Evolutionary conservation across 2,113 vertebrate genomes (phyloP).

Genomic region (Myrmecobius fasciatus): DNA sequence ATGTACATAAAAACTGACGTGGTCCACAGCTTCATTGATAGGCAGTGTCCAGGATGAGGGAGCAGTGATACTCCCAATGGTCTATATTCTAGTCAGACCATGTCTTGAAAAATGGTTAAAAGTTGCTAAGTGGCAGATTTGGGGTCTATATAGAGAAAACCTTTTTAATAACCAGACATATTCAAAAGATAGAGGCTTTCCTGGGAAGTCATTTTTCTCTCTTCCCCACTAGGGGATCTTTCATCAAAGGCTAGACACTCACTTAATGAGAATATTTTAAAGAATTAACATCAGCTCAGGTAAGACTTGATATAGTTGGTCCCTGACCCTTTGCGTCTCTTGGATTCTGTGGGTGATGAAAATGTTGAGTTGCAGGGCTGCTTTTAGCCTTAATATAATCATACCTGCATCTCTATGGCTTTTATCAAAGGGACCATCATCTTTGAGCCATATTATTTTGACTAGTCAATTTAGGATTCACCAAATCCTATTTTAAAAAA

Average conservation of each 20-base stretch:
- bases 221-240: not conserved
- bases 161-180: not conserved
- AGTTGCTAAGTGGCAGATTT: not conserved
- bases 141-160: not conserved
- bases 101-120: not conserved
- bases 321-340: too few species aligned
- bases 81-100: not conserved
- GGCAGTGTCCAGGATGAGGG: not conserved
- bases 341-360: not conserved
- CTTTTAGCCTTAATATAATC: not conserved
- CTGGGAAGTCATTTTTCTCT: not conserved
- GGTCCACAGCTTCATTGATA: not conserved
- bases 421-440: not conserved
- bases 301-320: not conserved
- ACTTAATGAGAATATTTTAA: not conserved
- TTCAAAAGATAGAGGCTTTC: not conserved
- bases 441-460: not conserved
- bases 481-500: not conserved
- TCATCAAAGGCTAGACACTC: not conserved
- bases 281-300: not conserved
- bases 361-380: not conserved
- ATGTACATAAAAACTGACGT: not conserved
- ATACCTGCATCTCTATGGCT: not conserved
- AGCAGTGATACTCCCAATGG: not conserved
- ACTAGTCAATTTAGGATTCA: not conserved